Evolutionary conservation across 1,140 invertebrate species (phyloP), one percentile per base, ranked within the genome.

Genomic region (Drosophila trapezifrons): DNA sequence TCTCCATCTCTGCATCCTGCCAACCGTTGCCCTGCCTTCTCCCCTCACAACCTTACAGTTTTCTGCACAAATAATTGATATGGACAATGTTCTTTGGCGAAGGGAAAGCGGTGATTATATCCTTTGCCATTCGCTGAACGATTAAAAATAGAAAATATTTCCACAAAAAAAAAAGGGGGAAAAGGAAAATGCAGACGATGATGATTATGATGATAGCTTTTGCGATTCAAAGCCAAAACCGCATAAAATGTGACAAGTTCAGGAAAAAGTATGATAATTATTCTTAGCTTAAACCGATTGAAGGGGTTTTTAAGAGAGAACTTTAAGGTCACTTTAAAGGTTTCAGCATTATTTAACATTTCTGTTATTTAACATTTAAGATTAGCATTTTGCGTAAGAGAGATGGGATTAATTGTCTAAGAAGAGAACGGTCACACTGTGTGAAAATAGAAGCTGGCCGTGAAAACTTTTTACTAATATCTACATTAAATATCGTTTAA

Each of bases 21-120:
- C 7, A n/a, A n/a, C 15, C 15, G 25, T 29, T 3, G 29, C 29
- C 5, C 17, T 15, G n/a, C 10, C 17, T 15, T 10, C 52, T 32
- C 37, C 5, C n/a, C n/a, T n/a, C n/a, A n/a, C n/a, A n/a, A n/a
- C n/a, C n/a, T n/a, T n/a, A n/a, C n/a, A 7, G 25, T 20, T 57
- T 18, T 10, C 15, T 46, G 45, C 17, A 25, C 59, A 54, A 62
- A 76, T 80, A 84, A 80, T 84, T 85, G 81, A 77, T 85, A 80
- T 69, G 62, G 76, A 84, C 78, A 71, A 49, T 70, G 47, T 59
- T 45, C 17, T 25, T 46, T 13, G 47, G 45, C 32, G 3, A 38
- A 12, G 46, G 32, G 9, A 22, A 22, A 35, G 37, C 10, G 55
- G 47, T 71, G 65, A 71, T 70, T 57, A 40, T 49, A 18, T 57